These are phyloP conservation scores for Ochropacha duplaris DNA, from an alignment of 2,888 invertebrate genomes.

Conservation along the genomic window DNA sequence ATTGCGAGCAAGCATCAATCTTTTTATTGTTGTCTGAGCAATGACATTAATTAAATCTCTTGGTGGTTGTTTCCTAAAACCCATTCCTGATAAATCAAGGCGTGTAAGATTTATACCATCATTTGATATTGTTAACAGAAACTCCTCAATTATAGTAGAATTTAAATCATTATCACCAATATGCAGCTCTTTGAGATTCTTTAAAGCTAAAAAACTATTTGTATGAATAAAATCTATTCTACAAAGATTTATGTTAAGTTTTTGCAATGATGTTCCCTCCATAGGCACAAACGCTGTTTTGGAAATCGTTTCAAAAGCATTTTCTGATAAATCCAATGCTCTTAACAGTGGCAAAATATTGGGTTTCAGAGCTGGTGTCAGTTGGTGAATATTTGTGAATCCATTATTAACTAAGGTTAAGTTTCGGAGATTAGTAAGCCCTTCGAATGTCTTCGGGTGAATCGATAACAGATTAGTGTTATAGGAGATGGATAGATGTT, in stretches of 20 bases:
- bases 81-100: conserved; percentile 78
- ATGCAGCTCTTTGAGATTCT: conserved; percentile 65
- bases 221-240: conserved; percentile 80
- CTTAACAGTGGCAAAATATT: conserved; percentile 69
- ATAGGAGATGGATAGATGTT: conserved; percentile 81
- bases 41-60: conserved; percentile 71
- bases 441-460: conserved; percentile 72
- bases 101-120: conserved; percentile 64
- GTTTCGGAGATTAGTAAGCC: conserved; percentile 73
- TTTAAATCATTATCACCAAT: conserved; percentile 82
- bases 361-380: conserved; percentile 69
- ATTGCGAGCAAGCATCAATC: conserved; percentile 76
- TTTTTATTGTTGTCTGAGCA: conserved; percentile 73
- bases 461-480: conserved; percentile 73
- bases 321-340: conserved; percentile 79
- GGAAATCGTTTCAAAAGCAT: conserved; percentile 69
- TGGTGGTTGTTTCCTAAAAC: conserved; percentile 78
- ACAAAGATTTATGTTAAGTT: conserved; percentile 78
- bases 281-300: conserved; percentile 72
- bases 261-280: conserved; percentile 64
- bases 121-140: conserved; percentile 59
- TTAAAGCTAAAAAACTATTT: conserved; percentile 72
- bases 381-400: conserved; percentile 65
- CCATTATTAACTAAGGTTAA: conserved; percentile 82
- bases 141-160: conserved; percentile 59